Evolutionary conservation across 2,797 vertebrate species (phyloP).

Genomic region (Tamandua tetradactyla): DNA sequence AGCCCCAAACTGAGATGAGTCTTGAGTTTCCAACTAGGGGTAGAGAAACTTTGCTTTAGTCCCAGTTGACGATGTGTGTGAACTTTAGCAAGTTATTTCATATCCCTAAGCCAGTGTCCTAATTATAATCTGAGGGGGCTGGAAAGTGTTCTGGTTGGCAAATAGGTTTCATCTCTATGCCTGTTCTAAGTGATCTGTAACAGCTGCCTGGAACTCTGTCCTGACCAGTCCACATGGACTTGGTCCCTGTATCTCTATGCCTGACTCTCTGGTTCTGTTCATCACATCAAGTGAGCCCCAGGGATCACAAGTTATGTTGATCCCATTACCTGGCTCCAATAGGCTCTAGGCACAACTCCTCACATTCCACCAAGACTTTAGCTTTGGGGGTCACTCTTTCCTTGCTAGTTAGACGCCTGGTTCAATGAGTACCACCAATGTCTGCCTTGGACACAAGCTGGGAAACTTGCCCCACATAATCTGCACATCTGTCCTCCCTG

Average conservation of each 20-base stretch:
- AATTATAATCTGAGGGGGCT: background rate
- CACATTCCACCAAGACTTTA: background rate
- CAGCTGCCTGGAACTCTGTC: background rate
- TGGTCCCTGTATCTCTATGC: background rate
- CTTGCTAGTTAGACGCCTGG: background rate
- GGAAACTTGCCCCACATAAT: background rate
- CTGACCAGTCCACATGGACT: background rate
- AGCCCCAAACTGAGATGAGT: background rate
- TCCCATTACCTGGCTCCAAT: background rate
- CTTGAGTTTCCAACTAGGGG: background rate
- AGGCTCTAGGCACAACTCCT: background rate
- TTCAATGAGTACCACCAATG: background rate
- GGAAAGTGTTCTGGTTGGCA: constrained; percentile 8
- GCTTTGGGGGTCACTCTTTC: background rate
- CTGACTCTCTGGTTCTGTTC: background rate
- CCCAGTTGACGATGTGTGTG: background rate
- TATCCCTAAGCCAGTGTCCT: background rate
- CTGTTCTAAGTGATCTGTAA: background rate
- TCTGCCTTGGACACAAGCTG: background rate
- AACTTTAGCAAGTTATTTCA: background rate
- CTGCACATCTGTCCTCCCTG: background rate
- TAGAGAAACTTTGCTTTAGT: background rate
- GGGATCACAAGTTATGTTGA: background rate
- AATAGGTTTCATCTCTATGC: background rate
- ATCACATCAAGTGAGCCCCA: background rate